A percentile compares a stretch with the other conserved stretches of the same genome.
Conservation (phyloP, 2,888 invertebrate genomes). For the Ophion slaviceki region DNA sequence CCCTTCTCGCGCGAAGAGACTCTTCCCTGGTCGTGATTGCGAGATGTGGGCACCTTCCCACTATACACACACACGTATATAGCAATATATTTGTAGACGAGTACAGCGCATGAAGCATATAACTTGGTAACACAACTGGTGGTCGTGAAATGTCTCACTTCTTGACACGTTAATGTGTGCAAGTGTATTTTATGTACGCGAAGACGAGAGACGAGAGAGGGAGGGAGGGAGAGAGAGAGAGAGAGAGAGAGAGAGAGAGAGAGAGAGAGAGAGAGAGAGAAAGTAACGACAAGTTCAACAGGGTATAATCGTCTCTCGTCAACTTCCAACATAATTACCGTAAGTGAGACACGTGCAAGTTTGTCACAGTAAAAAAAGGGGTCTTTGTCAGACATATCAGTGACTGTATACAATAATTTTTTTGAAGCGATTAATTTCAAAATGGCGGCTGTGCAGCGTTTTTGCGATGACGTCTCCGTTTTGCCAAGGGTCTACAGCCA, state of each 20-base stretch:
- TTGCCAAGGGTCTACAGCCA: no score
- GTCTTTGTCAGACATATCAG: no score
- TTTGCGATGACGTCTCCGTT: no score
- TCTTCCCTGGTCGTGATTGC: constrained; percentile 69
- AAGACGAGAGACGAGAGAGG: not conserved
- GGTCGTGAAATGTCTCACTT: constrained; percentile 47
- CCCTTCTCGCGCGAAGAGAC: constrained; percentile 68
- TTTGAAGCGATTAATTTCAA: no score
- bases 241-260: not conserved
- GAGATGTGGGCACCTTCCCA: constrained; percentile 28
- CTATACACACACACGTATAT: not conserved
- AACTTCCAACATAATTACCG: constrained; percentile 49
- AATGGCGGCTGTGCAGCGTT: no score
- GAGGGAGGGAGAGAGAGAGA: no score
- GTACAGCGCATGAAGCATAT: not conserved
- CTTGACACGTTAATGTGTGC: constrained; percentile 56
- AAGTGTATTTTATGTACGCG: constrained; percentile 57
- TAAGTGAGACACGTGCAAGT: constrained; percentile 2
- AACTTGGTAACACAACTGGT: constrained; percentile 51
- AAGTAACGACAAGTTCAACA: constrained; percentile 45
- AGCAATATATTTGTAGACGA: constrained; percentile 31
- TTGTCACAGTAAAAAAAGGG: not conserved
- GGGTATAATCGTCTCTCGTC: constrained; percentile 54
- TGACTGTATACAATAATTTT: no score
- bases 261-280: not conserved